Percentiles rank a stretch among this genome's conserved stretches.
Conservation (phyloP, 2,113 vertebrate genomes). For the Sapayoa aenigma region DNA sequence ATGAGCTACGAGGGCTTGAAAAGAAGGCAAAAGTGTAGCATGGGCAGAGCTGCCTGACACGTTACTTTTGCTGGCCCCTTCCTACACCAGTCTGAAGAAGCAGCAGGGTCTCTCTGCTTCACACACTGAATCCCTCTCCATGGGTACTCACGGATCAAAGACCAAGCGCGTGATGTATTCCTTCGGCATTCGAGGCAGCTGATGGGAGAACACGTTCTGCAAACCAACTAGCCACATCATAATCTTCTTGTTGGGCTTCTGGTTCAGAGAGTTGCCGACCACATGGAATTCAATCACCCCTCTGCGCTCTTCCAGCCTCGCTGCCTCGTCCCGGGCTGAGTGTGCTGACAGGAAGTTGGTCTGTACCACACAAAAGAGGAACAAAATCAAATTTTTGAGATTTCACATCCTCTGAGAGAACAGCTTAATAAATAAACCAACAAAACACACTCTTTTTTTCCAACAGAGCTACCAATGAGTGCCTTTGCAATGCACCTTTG, state of each 20-base stretch:
- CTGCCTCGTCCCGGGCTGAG: constrained; percentile 92
- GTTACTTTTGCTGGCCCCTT: not conserved
- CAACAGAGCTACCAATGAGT: not conserved
- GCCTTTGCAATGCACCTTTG: not conserved
- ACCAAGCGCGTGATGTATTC: constrained; percentile 98
- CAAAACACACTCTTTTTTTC: not conserved
- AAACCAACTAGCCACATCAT: constrained; percentile 98
- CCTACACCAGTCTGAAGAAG: not conserved
- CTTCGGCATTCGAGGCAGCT: constrained; percentile 97
- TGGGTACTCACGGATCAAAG: constrained; percentile 90
- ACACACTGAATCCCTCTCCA: not conserved
- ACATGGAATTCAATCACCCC: constrained; percentile 98
- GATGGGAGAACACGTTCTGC: constrained; percentile 98
- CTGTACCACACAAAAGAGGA: constrained; percentile 61
- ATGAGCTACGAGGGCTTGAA: not conserved
- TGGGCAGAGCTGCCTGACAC: not conserved
- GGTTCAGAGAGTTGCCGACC: constrained; percentile 93
- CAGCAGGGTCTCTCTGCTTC: not conserved
- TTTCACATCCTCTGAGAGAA: not conserved
- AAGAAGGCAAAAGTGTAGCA: not conserved
- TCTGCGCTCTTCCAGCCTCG: constrained; percentile 90
- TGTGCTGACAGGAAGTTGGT: constrained; percentile 94
- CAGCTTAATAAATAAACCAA: not conserved
- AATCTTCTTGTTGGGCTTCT: constrained; percentile 97
- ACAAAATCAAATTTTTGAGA: not conserved